Percentiles rank a stretch among this genome's conserved stretches.
Evolutionary conservation across 2,113 vertebrate genomes (phyloP).

Genomic region (Nannobrachium achirus): DNA sequence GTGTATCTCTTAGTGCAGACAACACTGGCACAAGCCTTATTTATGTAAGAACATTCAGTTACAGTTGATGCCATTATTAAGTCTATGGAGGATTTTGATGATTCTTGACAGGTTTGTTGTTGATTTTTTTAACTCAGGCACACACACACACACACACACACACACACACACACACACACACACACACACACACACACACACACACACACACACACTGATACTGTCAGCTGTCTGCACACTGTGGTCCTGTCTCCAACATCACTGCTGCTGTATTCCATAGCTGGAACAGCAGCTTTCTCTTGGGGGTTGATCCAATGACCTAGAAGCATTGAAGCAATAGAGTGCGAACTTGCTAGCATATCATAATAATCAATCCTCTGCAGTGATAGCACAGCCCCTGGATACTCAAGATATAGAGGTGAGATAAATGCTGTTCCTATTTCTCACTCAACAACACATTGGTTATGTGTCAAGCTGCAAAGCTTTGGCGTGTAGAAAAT

Average conservation of each 20-base stretch:
- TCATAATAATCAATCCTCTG: constrained; percentile 62
- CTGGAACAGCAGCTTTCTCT: constrained; percentile 40
- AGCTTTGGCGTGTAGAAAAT: constrained; percentile 57
- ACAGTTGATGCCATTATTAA: too few relatives aligned
- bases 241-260: constrained; percentile 8
- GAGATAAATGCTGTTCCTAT: constrained; percentile 45
- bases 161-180: constrained; percentile 9
- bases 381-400: constrained; percentile 14
- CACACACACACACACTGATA: constrained; percentile 9
- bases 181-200: constrained; percentile 8
- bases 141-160: constrained; percentile 14
- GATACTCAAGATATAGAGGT: constrained; percentile 45
- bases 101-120: neutral
- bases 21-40: too few relatives aligned
- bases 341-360: constrained; percentile 23
- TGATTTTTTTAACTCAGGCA: neutral
- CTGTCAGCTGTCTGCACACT: constrained; percentile 42
- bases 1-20: too few relatives aligned
- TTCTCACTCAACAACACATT: constrained; percentile 34
- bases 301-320: constrained; percentile 41
- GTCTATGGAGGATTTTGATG: neutral
- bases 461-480: constrained; percentile 45
- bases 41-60: too few relatives aligned
- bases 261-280: constrained; percentile 22
- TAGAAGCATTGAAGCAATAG: constrained; percentile 17